Conservation (phyloP, 2,797 vertebrate species). For the Pangasius krempfi region DNA sequence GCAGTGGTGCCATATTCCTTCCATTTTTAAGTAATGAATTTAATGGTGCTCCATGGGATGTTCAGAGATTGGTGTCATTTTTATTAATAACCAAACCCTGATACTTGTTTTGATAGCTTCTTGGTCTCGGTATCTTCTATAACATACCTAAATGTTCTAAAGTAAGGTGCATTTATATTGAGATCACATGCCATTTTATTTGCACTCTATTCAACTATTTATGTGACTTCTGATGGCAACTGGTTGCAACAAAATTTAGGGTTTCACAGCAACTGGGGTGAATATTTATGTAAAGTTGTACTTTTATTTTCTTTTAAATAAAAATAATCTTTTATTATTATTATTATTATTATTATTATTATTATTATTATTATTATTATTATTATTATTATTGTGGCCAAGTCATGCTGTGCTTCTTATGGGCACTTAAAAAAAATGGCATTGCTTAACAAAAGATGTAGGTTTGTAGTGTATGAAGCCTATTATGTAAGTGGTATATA, state of each 20-base stretch:
- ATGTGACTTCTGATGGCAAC: not conserved
- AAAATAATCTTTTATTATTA: not conserved
- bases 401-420: not conserved
- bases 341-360: not conserved
- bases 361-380: not conserved
- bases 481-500: not conserved
- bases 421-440: not conserved
- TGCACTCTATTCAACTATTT: not conserved
- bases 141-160: not conserved
- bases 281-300: not conserved
- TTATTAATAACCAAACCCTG: not conserved
- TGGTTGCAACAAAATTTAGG: not conserved
- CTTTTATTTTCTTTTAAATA: not conserved
- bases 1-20: not conserved
- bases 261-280: not conserved
- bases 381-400: not conserved
- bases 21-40: not conserved
- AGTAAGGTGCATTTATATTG: not conserved
- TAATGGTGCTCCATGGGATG: not conserved
- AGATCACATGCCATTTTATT: not conserved
- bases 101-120: not conserved
- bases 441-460: not conserved
- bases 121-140: not conserved
- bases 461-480: not conserved
- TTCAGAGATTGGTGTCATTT: not conserved